Base-by-base conservation (phyloP, 2,797 vertebrate genomes). In the Gouania willdenowi region DNA sequence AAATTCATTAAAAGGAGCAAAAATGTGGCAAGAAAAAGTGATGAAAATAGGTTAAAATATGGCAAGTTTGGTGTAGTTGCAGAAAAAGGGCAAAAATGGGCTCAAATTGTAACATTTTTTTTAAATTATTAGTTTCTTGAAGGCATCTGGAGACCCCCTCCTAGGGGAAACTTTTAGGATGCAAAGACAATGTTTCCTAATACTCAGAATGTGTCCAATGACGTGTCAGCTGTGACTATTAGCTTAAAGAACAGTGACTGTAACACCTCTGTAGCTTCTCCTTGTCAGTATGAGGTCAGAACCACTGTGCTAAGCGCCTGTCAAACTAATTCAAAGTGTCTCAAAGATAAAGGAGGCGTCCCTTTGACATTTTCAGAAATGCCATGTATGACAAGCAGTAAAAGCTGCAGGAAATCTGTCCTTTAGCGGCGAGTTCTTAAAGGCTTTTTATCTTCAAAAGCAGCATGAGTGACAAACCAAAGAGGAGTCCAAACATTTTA, bases 361-460 rank as follows among this genome's bases (percentile, higher is more conserved):
- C 31, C 57, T 72, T 51, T 75, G 77, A 75, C 71, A 76, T 75
- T 78, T 75, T 56, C 27, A 52, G 32, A 75, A 82, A 77, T 75
- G 74, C 47, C 71, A 66, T 66, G 67, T 59, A 64, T 69, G 74
- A 79, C 74, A 71, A 51, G 44, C 41, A 70, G 50, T 73, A 40
- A 73, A 63, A 74, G 70, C 59, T 36, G 26, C 48, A 45, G 42
- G 53, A 52, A 72, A 62, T 61, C 28, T 40, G 34, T 57, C 55
- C 26, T 36, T 38, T 53, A 5, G 41, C 53, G 37, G 67, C 62
- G 16, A 57, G 43, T 54, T 70, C 25, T 64, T 42, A 72, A 82
- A 71, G 60, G 64, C 44, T 30, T 44, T 64, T 51, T 40, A 42
- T 18, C 49, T 67, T 66, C 35, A 54, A 64, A 72, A 48, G 53